Evolutionary conservation across 2,113 vertebrate genomes (phyloP), one percentile per base, ranked within the genome.

Genomic region (Barnardius zonarius): DNA sequence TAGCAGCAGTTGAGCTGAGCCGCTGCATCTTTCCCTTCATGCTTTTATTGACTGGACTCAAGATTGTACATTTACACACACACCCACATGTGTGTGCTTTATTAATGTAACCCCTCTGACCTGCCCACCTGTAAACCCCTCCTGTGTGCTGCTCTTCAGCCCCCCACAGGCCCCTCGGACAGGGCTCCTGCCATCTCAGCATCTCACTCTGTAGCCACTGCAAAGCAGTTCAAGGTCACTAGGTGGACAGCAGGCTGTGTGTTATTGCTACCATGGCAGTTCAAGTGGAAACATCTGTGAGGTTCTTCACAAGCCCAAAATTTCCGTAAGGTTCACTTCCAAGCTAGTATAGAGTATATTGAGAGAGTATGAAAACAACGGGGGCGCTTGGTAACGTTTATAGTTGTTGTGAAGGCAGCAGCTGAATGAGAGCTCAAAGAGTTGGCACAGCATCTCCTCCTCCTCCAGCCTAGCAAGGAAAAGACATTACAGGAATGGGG

Each of bases 361-460:
- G 81, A 96, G 23, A 54, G 91, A 93, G 91, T 91, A 92, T 69
- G 83, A 96, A 96, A 96, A 96, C 96, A 95, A 91, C 91, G 41
- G 93, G 93, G 93, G 96, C 57, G 66, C 91, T 95, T 96, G 96
- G 93, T 95, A 95, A 96, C 86, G 59, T 94, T 96, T 95, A 91
- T 85, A 93, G 90, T 93, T 83, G 82, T 87, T 94, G 61, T 75
- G 91, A 96, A 95, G 87, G 91, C 80, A 94, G 92, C 83, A 95
- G 92, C 92, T 93, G 90, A 95, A 75, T 24, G 91, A 90, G 57
- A 94, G 54, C 93, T 93, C 94, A 96, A 92, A 97, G 90, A 95
- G 90, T 35, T 95, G 95, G 93, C 92, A 92, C 55, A 72, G 70
- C 31, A 74, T 80, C 55, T 72, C 72, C 86, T 88, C 80, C 89